These are phyloP conservation scores for Oplegnathus fasciatus DNA, from an alignment of 2,113 vertebrate species.

Conservation along the genomic window DNA sequence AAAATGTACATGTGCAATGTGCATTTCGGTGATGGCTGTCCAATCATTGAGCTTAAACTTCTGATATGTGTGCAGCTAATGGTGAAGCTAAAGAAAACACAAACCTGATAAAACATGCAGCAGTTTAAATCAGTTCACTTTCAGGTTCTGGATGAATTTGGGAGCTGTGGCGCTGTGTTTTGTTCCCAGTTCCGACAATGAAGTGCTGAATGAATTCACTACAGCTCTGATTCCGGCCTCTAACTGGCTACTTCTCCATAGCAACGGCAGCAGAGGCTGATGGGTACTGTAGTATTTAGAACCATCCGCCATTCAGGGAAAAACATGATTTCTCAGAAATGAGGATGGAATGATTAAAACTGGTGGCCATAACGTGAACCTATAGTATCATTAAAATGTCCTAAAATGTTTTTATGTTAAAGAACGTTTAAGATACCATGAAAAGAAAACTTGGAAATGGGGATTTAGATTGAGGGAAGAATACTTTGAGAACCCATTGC, in stretches of 20 bases:
- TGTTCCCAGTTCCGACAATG: background rate
- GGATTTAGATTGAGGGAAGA: no score
- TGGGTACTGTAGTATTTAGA: background rate
- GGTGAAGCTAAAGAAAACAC: background rate
- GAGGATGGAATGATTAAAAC: background rate
- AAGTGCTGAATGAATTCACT: no score
- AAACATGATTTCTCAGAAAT: background rate
- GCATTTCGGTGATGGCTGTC: background rate
- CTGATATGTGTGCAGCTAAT: background rate
- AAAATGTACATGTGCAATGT: background rate
- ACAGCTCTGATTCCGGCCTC: background rate
- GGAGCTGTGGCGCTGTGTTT: background rate
- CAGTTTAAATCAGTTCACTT: background rate
- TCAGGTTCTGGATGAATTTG: no score
- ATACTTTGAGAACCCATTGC: background rate
- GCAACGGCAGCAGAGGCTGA: background rate
- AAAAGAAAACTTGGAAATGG: background rate
- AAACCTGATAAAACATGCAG: background rate
- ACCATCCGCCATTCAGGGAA: background rate
- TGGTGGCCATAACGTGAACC: background rate
- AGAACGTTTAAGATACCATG: background rate
- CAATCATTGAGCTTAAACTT: no score
- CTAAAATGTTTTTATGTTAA: background rate
- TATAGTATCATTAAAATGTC: fast-evolving
- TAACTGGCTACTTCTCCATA: background rate